Conservation (phyloP, 2,113 vertebrate genomes). For the Drymodes brunneopygia region DNA sequence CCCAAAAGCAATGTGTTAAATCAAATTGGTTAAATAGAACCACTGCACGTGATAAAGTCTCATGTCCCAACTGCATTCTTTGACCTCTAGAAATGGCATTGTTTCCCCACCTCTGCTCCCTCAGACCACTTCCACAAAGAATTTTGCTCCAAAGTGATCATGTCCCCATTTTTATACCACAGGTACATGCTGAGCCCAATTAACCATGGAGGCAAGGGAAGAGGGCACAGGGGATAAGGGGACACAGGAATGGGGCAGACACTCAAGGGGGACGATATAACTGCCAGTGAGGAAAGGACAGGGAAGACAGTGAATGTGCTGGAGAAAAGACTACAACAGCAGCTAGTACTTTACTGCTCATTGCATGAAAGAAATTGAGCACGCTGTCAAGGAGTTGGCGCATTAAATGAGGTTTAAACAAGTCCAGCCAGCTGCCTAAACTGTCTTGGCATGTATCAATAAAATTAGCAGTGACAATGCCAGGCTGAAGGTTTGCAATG, state of each 20-base stretch:
- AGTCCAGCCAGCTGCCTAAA: background rate
- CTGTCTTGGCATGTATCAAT: background rate
- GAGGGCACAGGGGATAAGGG: background rate
- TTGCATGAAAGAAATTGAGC: background rate
- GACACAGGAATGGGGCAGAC: background rate
- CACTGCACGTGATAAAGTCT: background rate
- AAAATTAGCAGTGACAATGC: background rate
- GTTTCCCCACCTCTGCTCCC: background rate
- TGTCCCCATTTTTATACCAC: background rate
- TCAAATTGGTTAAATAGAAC: background rate
- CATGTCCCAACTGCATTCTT: background rate
- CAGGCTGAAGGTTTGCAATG: background rate
- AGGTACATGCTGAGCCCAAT: background rate
- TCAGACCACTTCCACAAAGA: background rate
- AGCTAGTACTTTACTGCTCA: background rate
- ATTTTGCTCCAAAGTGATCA: background rate
- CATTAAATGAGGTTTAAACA: background rate
- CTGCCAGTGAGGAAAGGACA: background rate
- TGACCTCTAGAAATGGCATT: background rate
- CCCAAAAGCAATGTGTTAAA: background rate
- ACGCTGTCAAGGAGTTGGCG: fast-evolving
- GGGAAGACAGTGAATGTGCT: background rate
- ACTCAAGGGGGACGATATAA: background rate
- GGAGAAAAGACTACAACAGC: background rate
- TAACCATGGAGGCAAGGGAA: background rate